Evolutionary conservation across 2,888 invertebrate genomes (phyloP).

Genomic region (Spilarctia lutea): DNA sequence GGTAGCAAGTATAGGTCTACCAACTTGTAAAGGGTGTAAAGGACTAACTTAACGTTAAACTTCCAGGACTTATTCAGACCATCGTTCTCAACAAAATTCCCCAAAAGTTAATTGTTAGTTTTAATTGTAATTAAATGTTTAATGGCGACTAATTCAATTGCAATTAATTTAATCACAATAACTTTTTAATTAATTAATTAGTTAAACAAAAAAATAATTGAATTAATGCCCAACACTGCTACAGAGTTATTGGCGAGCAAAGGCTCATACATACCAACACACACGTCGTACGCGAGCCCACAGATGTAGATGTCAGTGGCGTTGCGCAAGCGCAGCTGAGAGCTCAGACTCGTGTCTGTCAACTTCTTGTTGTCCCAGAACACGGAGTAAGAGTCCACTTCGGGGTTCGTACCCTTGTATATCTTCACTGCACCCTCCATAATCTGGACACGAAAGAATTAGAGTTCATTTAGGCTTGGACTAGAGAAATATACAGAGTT

Average conservation of each 20-base stretch:
- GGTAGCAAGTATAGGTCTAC: too few species aligned
- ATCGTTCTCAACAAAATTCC: too few species aligned
- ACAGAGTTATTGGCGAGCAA: not conserved
- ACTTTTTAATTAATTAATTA: too few species aligned
- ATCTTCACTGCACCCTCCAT: slow-evolving; percentile 92
- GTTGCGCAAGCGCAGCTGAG: slow-evolving; percentile 91
- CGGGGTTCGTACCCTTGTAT: slow-evolving; percentile 97
- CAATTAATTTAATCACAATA: too few species aligned
- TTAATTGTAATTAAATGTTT: too few species aligned
- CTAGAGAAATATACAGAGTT: not conserved
- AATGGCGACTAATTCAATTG: too few species aligned
- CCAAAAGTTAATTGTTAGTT: too few species aligned
- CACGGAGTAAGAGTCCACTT: slow-evolving; percentile 98
- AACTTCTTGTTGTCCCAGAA: slow-evolving; percentile 99
- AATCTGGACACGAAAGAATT: slow-evolving; percentile 79
- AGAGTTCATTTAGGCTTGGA: not conserved
- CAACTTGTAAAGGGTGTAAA: too few species aligned
- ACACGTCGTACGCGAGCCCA: slow-evolving; percentile 98
- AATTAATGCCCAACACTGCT: too few species aligned
- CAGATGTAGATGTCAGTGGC: slow-evolving; percentile 98
- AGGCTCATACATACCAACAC: slow-evolving; percentile 90
- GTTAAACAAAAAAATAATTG: too few species aligned
- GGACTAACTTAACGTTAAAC: too few species aligned
- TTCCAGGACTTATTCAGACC: too few species aligned
- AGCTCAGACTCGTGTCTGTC: slow-evolving; percentile 93